phyloP scores from a whole-genome alignment of 92 coral and sea anemone species.

The Pocillopora grandis region DNA sequence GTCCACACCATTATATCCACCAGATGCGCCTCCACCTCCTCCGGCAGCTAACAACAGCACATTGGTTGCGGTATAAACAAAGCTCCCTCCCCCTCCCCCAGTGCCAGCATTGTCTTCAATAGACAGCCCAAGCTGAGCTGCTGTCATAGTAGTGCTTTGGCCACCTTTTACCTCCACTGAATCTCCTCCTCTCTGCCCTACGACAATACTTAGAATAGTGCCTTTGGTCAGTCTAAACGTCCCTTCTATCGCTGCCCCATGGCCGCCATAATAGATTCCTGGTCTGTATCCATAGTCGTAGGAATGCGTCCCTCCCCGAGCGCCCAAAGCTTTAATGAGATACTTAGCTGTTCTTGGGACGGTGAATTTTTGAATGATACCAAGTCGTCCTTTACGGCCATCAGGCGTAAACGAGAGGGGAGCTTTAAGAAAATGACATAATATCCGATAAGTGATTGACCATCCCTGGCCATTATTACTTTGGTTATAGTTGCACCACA shows the following conservation, averaged over 20 bases:
- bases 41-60: conserved; percentile 71
- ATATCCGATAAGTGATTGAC: not conserved
- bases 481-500: too few relatives aligned
- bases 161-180: conserved; percentile 67
- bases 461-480: not conserved
- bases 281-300: conserved; percentile 54
- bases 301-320: conserved; percentile 71
- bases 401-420: conserved; percentile 19
- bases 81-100: conserved; percentile 83
- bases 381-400: conserved; percentile 33
- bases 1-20: conserved; percentile 62
- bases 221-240: conserved; percentile 34
- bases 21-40: conserved; percentile 83
- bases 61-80: conserved; percentile 54
- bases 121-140: conserved; percentile 66
- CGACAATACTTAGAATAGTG: conserved; percentile 52
- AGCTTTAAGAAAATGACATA: not conserved
- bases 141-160: conserved; percentile 31
- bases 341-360: conserved; percentile 32
- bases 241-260: conserved; percentile 56
- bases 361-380: conserved; percentile 33
- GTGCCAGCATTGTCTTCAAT: conserved; percentile 76
- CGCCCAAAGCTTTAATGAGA: conserved; percentile 59
- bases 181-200: conserved; percentile 70
- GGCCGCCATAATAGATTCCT: conserved; percentile 70